Evolutionary conservation across 2,113 vertebrate species (phyloP).

Genomic region (Ceratotherium simum): DNA sequence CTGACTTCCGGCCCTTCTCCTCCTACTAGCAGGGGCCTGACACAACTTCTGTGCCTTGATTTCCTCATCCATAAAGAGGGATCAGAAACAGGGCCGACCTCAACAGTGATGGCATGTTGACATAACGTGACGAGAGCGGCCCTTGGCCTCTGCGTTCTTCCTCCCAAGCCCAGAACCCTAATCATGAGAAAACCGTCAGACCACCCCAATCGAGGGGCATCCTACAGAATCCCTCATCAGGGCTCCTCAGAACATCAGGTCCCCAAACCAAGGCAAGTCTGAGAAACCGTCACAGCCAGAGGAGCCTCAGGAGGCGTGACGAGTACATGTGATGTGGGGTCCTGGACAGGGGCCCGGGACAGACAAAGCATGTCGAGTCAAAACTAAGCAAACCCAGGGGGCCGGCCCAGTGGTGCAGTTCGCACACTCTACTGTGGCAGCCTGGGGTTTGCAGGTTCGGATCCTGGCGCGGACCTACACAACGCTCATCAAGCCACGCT

Average conservation of each 20-base stretch:
- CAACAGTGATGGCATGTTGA: not conserved
- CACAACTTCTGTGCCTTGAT: not conserved
- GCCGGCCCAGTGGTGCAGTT: too few species aligned
- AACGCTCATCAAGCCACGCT: too few species aligned
- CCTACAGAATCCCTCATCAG: not conserved
- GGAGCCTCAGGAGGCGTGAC: not conserved
- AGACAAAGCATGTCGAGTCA: not conserved
- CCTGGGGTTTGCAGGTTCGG: too few species aligned
- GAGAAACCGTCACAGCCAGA: not conserved
- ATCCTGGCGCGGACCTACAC: too few species aligned
- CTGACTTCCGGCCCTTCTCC: not conserved
- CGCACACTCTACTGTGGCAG: too few species aligned
- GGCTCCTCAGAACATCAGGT: not conserved
- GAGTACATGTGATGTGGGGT: rapidly evolving
- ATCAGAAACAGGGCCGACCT: not conserved
- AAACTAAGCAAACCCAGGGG: not conserved
- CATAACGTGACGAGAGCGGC: too few species aligned
- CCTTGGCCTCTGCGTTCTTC: not conserved
- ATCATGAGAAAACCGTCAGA: not conserved
- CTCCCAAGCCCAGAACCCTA: not conserved
- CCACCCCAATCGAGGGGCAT: not conserved
- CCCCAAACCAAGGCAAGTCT: not conserved
- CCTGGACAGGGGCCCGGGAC: not conserved
- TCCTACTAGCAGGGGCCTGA: not conserved
- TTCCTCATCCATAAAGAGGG: not conserved